Evolutionary conservation across 2,113 vertebrate genomes (phyloP).

Genomic region (Camelus dromedarius): DNA sequence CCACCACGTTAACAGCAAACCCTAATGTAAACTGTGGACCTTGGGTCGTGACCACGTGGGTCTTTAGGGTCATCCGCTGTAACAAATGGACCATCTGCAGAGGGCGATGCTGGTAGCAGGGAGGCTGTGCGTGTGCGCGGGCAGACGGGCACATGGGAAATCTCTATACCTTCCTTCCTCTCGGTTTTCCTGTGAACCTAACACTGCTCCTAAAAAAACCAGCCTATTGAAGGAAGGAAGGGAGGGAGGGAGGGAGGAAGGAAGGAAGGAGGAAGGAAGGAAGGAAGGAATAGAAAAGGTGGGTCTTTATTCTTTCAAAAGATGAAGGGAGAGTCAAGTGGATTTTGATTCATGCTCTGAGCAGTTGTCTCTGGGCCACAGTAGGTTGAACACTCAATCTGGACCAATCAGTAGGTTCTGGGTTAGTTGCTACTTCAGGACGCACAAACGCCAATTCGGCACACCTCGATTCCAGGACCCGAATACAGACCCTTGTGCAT

Average conservation of each 20-base stretch:
- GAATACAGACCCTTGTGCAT: background rate
- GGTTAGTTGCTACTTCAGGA: background rate
- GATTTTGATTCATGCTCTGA: background rate
- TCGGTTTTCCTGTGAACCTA: background rate
- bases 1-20: background rate
- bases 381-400: background rate
- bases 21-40: rapidly evolving
- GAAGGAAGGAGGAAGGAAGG: background rate
- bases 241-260: background rate
- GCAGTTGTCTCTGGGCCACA: rapidly evolving
- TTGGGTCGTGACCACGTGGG: rapidly evolving
- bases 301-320: rapidly evolving
- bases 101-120: background rate
- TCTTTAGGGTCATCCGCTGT: background rate
- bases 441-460: background rate
- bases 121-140: rapidly evolving
- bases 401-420: rapidly evolving
- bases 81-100: rapidly evolving
- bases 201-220: no score
- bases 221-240: background rate
- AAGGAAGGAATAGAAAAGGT: background rate
- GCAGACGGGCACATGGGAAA: background rate
- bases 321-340: background rate
- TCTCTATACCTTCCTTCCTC: no score
- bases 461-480: background rate